Evolutionary conservation across 2,888 invertebrate genomes (phyloP), one percentile per base, ranked within the genome.

Genomic region (Mesorhabditis sp.): DNA sequence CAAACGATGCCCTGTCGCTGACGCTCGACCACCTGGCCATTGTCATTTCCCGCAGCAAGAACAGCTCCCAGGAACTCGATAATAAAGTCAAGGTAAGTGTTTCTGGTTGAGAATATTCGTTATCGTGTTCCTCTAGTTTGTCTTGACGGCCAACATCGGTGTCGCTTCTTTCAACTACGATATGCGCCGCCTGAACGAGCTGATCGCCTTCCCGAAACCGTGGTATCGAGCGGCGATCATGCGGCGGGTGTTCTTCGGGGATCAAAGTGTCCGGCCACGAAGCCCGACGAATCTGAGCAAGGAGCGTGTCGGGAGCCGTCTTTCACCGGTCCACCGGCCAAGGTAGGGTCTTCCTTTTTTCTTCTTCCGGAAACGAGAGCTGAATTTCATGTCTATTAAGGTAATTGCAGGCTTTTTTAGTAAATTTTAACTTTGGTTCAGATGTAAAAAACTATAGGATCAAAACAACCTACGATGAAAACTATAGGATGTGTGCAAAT

Each of bases 181-280:
- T 87, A 97, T 98, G 95, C 90, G 97, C 50, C 90, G 97, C 0
- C 88, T 98, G 74, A 93, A 94, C 0, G 98, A 98, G 88, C 95
- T 98, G 84, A 89, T 98, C 71, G 95, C 95, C 0, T 96, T 98
- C 87, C 97, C 97, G 0, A 95, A 95, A 88, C 96, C 97, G 13
- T 98, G 98, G 98, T 50, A 50, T n/a, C 58, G 13, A 15, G 58
- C 58, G 10, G 58, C 58, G 7, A 50, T 50, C 58, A 50, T 96
- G 44, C 89, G 95, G 5, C 89, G 95, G 43, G 89, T 96, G 84
- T 95, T 95, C 87, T 90, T 95, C 67, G 95, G 98, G 0, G 97
- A 98, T 71, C 78, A 78, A 62, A 70, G 76, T 6, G 75, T 72
- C n/a, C 58, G 64, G 7, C 28, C 64, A 15, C 58, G 62, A 65